phyloP scores from a whole-genome alignment of 2,113 vertebrate species.

The Podarcis cretensis region DNA sequence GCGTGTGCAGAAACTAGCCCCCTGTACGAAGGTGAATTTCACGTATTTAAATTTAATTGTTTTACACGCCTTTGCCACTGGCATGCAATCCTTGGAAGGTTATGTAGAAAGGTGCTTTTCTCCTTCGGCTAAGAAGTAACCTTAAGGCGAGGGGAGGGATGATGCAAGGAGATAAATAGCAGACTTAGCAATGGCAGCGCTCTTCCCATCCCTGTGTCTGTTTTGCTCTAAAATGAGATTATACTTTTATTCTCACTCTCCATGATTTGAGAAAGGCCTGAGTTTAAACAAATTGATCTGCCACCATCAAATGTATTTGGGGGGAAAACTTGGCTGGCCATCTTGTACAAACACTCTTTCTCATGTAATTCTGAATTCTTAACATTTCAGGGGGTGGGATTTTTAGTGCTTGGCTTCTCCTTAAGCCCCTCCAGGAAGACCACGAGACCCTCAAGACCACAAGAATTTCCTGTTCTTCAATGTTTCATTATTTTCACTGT shows the following conservation, averaged over 20 bases:
- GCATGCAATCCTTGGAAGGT: too few relatives aligned
- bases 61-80: too few relatives aligned
- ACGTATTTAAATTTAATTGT: too few relatives aligned
- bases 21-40: too few relatives aligned
- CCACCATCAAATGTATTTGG: neutral
- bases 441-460: constrained; percentile 50
- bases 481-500: constrained; percentile 57
- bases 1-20: too few relatives aligned
- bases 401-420: constrained; percentile 48
- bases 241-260: neutral
- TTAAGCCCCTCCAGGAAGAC: constrained; percentile 41
- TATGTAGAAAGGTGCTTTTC: neutral
- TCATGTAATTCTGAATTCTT: constrained; percentile 38
- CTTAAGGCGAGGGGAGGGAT: neutral
- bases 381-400: constrained; percentile 34
- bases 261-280: neutral
- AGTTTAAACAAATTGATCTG: neutral
- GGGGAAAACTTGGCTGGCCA: neutral
- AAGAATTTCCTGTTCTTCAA: constrained; percentile 65
- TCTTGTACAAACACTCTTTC: constrained; percentile 24
- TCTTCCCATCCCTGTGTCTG: neutral
- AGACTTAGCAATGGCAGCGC: neutral
- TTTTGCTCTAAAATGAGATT: neutral
- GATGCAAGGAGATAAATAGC: neutral
- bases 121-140: too few relatives aligned